Conservation (phyloP, 2,113 vertebrate species). For the Cygnus buccinator region DNA sequence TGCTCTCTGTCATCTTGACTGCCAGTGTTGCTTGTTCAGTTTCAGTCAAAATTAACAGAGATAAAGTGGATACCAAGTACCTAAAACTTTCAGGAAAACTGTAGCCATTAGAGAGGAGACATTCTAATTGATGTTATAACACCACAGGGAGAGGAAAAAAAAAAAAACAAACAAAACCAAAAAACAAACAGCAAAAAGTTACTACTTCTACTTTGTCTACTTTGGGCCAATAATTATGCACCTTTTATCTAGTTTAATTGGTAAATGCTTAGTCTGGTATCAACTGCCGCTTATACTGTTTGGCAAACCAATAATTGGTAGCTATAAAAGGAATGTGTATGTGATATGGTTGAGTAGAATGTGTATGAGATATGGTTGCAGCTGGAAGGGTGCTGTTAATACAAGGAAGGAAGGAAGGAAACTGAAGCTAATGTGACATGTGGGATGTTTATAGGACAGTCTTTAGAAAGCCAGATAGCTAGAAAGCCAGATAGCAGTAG, state of each 20-base stretch:
- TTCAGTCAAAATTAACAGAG: not conserved
- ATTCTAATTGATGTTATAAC: not conserved
- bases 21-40: not conserved
- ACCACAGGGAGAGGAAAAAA: not conserved
- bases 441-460: not conserved
- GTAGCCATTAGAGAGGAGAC: not conserved
- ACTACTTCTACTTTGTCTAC: not conserved
- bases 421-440: not conserved
- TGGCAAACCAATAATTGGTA: not conserved
- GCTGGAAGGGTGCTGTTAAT: not conserved
- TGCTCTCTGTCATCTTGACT: not conserved
- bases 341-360: not conserved
- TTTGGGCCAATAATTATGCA: not conserved
- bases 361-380: not conserved
- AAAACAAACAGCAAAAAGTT: not conserved
- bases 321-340: not conserved
- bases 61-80: not conserved
- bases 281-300: not conserved
- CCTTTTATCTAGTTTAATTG: not conserved
- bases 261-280: not conserved
- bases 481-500: not conserved
- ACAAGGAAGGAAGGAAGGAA: not conserved
- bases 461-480: not conserved
- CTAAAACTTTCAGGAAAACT: not conserved
- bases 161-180: not conserved